Base-by-base conservation (phyloP, 1,140 invertebrate genomes). In the Acromyrmex heyeri region DNA sequence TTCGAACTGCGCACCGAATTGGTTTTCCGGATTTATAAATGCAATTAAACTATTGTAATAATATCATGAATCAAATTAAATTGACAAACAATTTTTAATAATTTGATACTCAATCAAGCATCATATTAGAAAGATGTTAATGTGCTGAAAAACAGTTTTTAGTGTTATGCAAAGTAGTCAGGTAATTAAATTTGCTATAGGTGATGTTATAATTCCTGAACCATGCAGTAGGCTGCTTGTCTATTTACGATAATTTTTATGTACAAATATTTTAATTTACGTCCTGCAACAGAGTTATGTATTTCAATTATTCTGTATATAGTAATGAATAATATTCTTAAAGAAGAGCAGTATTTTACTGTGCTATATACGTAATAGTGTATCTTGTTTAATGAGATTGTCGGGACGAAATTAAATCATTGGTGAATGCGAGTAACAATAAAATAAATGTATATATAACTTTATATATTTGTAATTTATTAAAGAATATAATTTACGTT, bases 401-500 rank as follows among this genome's bases (percentile, higher is more conserved):
- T 65, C 1, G 24, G 3, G 12, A 65, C 30, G 27, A 21, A 3
- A 21, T 50, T 34, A 0, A 6, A 64, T n/a, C 10, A n/a, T 7
- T 14, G 12, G 14, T 21, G 8, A 55, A 55, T 76, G 53, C 8
- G 18, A 67, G 12, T 44, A n/a, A n/a, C 27, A 21, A 16, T 30
- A 67, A 67, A 50, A 48, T 76, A 77, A 62, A 62, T 62, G 16
- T 48, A 30, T 8, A 57, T 27, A 44, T 44, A 61, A 73, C 27
- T 88, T 81, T 50, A 88, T 64, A 57, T 75, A 78, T n/a, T 62
- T 48, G 30, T 24, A 86, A 38, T 72, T 18, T 76, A 61, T 76
- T 44, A 16, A 65, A 67, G 30, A 50, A 7, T 34, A 34, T 64
- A 65, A 34, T 30, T 61, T 78, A n/a, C 16, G 3, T 38, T n/a